Evolutionary conservation across 2,888 invertebrate genomes (phyloP).

Genomic region (Meliscaeva auricollis): DNA sequence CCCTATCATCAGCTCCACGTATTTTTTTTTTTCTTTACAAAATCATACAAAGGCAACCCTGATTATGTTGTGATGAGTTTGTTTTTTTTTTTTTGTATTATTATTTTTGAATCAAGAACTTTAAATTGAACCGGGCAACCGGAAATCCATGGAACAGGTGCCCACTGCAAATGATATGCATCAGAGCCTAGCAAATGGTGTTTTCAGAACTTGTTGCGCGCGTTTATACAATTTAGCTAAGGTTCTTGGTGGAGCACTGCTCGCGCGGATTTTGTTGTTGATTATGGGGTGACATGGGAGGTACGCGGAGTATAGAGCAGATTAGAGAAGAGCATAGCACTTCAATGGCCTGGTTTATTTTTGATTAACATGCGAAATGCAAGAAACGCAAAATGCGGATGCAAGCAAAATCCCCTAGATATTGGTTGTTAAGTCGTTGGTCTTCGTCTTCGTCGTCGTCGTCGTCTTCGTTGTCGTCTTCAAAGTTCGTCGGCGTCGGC

Average conservation of each 20-base stretch:
- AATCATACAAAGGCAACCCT: neutral
- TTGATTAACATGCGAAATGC: slow-evolving; percentile 62
- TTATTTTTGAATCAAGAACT: slow-evolving; percentile 66
- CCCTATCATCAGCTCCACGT: too few relatives aligned
- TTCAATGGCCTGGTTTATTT: slow-evolving; percentile 62
- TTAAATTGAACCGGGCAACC: slow-evolving; percentile 76
- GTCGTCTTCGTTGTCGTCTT: neutral
- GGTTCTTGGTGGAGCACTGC: neutral
- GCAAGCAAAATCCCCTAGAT: slow-evolving; percentile 37
- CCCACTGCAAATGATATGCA: slow-evolving; percentile 74
- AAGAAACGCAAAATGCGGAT: slow-evolving; percentile 59
- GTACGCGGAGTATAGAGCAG: neutral
- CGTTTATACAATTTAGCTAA: slow-evolving; percentile 45
- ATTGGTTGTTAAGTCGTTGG: slow-evolving; percentile 6
- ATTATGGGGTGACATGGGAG: slow-evolving; percentile 5
- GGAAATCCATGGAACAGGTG: slow-evolving; percentile 75
- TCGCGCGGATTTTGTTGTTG: slow-evolving; percentile 7
- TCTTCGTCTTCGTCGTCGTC: neutral
- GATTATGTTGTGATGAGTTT: slow-evolving; percentile 43
- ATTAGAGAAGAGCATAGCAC: neutral
- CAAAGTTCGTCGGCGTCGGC: neutral
- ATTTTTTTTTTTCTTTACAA: neutral
- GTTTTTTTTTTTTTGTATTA: slow-evolving; percentile 57
- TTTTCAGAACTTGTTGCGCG: slow-evolving; percentile 56
- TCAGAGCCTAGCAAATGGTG: slow-evolving; percentile 70